Conservation (phyloP, 2,888 invertebrate genomes). For the Choreutis nemorana region DNA sequence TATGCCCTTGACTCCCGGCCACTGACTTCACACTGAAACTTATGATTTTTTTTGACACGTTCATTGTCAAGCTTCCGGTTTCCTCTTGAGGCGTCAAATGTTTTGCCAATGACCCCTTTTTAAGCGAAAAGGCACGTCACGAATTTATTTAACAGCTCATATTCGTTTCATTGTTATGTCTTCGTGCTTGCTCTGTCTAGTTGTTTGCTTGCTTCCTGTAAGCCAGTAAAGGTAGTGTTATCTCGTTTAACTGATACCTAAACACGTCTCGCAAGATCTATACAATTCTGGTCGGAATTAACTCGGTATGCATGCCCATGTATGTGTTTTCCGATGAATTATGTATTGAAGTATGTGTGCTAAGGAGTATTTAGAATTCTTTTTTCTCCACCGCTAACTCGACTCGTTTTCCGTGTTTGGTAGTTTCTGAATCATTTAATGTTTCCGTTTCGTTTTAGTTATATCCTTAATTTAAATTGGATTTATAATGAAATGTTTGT, state of each 20-base stretch:
- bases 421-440: constrained; percentile 27
- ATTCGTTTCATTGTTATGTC: too few species aligned
- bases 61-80: constrained; percentile 19
- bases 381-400: constrained; percentile 24
- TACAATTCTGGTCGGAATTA: constrained; percentile 19
- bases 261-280: constrained; percentile 4
- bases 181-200: too few species aligned
- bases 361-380: constrained; percentile 24
- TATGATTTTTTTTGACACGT: constrained; percentile 1
- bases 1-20: constrained; percentile 2
- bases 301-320: constrained; percentile 29
- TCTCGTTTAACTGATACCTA: constrained; percentile 18
- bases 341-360: constrained; percentile 26
- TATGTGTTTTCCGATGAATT: constrained; percentile 32
- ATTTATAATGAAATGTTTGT: neutral
- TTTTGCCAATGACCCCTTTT: constrained; percentile 10
- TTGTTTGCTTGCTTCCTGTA: constrained; percentile 30
- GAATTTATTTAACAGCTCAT: constrained; percentile 8
- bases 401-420: constrained; percentile 33
- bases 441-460: constrained; percentile 19
- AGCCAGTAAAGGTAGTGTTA: constrained; percentile 28
- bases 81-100: constrained; percentile 17
- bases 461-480: neutral
- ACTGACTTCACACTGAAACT: neutral
- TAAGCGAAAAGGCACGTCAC: constrained; percentile 18